These are phyloP conservation scores for Marmota monax DNA, from an alignment of 2,113 vertebrate species.

Conservation along the genomic window DNA sequence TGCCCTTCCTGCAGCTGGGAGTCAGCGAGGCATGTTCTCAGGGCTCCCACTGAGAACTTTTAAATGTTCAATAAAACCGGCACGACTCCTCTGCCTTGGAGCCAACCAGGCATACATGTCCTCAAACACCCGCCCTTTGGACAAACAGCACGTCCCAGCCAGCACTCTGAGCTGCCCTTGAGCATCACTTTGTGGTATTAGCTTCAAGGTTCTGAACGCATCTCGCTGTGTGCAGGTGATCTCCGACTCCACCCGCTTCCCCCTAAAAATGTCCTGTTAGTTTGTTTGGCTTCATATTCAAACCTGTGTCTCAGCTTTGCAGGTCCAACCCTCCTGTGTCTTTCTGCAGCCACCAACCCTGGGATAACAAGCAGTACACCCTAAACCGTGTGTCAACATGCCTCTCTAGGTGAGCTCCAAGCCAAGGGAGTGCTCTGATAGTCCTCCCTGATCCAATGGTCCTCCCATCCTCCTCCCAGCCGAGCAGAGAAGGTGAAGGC, in stretches of 20 bases:
- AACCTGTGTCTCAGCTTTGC: not conserved
- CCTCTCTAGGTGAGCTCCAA: slow-evolving; percentile 33
- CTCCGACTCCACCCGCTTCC: not conserved
- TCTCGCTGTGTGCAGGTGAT: not conserved
- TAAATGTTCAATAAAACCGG: not conserved
- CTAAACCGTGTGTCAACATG: slow-evolving; percentile 47
- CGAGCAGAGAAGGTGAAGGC: slow-evolving; percentile 68
- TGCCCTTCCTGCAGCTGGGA: not conserved
- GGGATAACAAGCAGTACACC: slow-evolving; percentile 46
- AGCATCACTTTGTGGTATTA: not conserved
- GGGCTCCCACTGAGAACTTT: not conserved
- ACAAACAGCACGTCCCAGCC: not conserved
- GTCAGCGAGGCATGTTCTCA: not conserved
- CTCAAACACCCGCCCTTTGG: not conserved
- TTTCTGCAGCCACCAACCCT: not conserved
- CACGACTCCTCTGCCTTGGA: not conserved
- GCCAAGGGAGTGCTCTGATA: slow-evolving; percentile 42
- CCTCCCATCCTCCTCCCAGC: slow-evolving; percentile 71
- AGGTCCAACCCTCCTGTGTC: not conserved
- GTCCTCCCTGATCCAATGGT: slow-evolving; percentile 52
- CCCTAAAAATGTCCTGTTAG: not conserved
- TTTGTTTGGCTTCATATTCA: slow-evolving; percentile 42
- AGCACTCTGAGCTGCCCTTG: not conserved
- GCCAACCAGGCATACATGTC: not conserved
- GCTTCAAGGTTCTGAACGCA: not conserved